Evolutionary conservation across 2,797 vertebrate species (phyloP), one percentile per base, ranked within the genome.

Genomic region (Arctocebus calabarensis): DNA sequence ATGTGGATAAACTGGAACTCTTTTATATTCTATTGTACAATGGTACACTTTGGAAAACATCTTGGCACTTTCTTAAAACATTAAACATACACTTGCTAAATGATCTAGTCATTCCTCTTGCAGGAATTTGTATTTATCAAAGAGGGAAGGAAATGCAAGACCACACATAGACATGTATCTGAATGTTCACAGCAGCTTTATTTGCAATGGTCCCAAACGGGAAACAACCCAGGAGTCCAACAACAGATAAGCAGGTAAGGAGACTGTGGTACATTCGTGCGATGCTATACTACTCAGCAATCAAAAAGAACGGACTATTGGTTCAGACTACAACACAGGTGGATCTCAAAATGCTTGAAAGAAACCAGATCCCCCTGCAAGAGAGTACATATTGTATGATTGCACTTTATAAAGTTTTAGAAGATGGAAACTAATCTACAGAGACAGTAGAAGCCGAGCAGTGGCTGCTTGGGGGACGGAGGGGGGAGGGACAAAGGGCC

Each of bases 331-430:
- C 8, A n/a, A 32, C 29, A 66, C 17, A 40, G 45, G 48, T 29
- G 64, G n/a, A 78, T 45, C 75, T 61, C 64, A 59, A 52, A 88
- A 88, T 37, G 77, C 64, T 32, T 29, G n/a, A 95, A 57, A 87
- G 77, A 66, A 70, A 61, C n/a, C 75, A 78, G 57, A 23, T 32
- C 29, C 14, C 57, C 14, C 34, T 59, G 7, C 32, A 66, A 5
- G 64, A 87, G 34, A 71, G 20, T 23, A 62, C 14, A 14, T 61
- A 57, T 27, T 59, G 11, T 52, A 61, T 29, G 70, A 79, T n/a
- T 27, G 11, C 17, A 40, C 40, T 74, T 40, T 13, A 40, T 45
- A 59, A 77, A 62, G 34, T 29, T 70, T n/a, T 22, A 48, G 66
- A 32, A 66, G 74, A 75, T 68, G 59, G 40, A 68, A 85, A 90